Conservation (phyloP, 2,113 vertebrate species). For the Oryzias melastigma region DNA sequence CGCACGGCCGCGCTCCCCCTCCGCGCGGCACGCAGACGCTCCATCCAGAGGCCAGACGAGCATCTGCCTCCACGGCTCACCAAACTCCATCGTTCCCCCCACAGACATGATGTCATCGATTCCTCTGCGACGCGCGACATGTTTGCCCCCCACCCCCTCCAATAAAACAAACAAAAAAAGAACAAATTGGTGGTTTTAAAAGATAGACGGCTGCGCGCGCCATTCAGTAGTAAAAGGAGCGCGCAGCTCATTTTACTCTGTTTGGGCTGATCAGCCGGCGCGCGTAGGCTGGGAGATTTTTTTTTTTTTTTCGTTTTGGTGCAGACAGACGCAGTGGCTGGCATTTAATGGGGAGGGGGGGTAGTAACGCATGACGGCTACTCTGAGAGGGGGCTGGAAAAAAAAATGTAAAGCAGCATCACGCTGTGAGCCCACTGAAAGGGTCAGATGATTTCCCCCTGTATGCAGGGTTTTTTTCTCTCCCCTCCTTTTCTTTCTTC, state of each 20-base stretch:
- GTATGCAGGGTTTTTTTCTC: neutral
- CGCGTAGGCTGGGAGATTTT: slow-evolving; percentile 22
- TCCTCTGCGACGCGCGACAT: slow-evolving; percentile 57
- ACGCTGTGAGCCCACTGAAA: slow-evolving; percentile 10
- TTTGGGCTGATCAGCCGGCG: slow-evolving; percentile 16
- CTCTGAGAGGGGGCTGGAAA: slow-evolving; percentile 26
- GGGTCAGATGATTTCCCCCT: slow-evolving; percentile 18
- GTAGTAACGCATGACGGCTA: slow-evolving; percentile 55
- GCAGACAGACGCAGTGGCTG: slow-evolving; percentile 75
- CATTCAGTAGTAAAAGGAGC: slow-evolving; percentile 49
- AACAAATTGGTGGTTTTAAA: slow-evolving; percentile 13
- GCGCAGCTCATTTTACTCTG: slow-evolving; percentile 16
- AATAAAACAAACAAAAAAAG: too few species aligned
- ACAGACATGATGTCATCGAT: slow-evolving; percentile 79
- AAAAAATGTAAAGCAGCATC: slow-evolving; percentile 39
- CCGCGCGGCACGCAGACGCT: slow-evolving; percentile 33
- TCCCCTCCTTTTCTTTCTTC: too few species aligned
- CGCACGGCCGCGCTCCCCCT: slow-evolving; percentile 57
- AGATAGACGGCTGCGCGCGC: slow-evolving; percentile 34
- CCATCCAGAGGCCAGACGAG: slow-evolving; percentile 66
- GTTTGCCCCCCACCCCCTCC: neutral
- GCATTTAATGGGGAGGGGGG: slow-evolving; percentile 45
- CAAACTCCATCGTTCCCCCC: slow-evolving; percentile 46
- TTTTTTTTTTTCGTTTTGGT: slow-evolving; percentile 49
- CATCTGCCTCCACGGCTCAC: slow-evolving; percentile 67